Base-by-base conservation (phyloP, 1,140 invertebrate species). In the Drosophila nikananu region DNA sequence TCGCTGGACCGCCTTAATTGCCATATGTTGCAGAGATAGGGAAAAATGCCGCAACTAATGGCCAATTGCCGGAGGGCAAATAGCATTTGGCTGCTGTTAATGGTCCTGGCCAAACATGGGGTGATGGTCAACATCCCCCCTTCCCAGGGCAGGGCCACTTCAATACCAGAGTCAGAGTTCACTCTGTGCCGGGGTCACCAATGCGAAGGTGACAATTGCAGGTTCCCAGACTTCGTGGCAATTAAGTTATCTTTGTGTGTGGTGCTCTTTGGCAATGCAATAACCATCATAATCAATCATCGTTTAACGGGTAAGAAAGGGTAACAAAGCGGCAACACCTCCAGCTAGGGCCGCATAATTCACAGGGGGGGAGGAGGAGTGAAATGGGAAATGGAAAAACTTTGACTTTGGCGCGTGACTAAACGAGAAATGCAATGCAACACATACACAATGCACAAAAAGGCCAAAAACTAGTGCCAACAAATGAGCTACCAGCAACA, bases 401-500 rank as follows among this genome's bases (percentile, higher is more conserved):
- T 74, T 73, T 73, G 71, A 74, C 71, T 73, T 61, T 87, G 86
- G 86, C 84, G 84, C 86, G 86, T 89, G 84, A 90, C 84, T 89
- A 89, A 89, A 79, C 78, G 83, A 76, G 87, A 67, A 90, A 84
- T 87, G 84, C 87, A 90, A 70, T 83, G 83, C 77, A 63, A 57
- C 54, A 23, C 21, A 55, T 30, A 35, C 77, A 70, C 51, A 86
- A 83, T 83, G 77, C 78, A 81, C 78, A 81, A 70, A 70, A 80
- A 81, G 84, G 67, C 83, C 86, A 87, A 86, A 86, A 86, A 61
- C 58, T 48, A 55, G 65, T 79, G 83, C 83, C 83, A 86, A 82
- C 74, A 70, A 59, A 60, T 70, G 60, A 77, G 49, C 54, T 19
- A 49, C 48, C 48, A 63, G 55, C 32, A 32, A 27, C 23, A 35